Evolutionary conservation across 2,888 invertebrate genomes (phyloP).

Genomic region (Diarsia mendica): DNA sequence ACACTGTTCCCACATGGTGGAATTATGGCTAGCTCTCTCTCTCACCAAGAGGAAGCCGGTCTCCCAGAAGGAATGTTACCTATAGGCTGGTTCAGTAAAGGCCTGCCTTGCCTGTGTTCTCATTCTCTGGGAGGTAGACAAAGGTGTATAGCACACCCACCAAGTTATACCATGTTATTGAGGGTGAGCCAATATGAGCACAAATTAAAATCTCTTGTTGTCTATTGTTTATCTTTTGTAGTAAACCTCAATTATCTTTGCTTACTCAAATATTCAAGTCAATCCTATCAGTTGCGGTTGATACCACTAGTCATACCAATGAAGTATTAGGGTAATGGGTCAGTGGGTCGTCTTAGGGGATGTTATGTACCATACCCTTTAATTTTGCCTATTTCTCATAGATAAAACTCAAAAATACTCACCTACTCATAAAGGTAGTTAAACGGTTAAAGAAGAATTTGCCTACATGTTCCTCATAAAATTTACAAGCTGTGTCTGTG

Average conservation of each 20-base stretch:
- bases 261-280: not conserved
- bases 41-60: not conserved
- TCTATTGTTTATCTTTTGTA: no score
- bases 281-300: no score
- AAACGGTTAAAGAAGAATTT: slow-evolving; percentile 96
- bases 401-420: slow-evolving; percentile 51
- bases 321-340: no score
- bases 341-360: no score
- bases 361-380: no score
- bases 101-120: not conserved
- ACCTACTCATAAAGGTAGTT: slow-evolving; percentile 95
- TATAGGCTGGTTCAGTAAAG: not conserved
- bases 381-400: not conserved
- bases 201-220: not conserved
- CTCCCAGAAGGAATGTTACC: not conserved
- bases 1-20: not conserved
- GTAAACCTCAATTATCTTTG: not conserved
- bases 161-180: not conserved
- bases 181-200: not conserved
- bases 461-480: slow-evolving; percentile 95
- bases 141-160: not conserved
- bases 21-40: not conserved
- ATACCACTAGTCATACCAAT: no score
- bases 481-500: slow-evolving; percentile 91
- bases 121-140: not conserved